Percentiles rank a stretch among this genome's conserved stretches.
These are phyloP conservation scores for Tachypleus tridentatus DNA, from an alignment of 1,140 invertebrate species.

Conservation along the genomic window DNA sequence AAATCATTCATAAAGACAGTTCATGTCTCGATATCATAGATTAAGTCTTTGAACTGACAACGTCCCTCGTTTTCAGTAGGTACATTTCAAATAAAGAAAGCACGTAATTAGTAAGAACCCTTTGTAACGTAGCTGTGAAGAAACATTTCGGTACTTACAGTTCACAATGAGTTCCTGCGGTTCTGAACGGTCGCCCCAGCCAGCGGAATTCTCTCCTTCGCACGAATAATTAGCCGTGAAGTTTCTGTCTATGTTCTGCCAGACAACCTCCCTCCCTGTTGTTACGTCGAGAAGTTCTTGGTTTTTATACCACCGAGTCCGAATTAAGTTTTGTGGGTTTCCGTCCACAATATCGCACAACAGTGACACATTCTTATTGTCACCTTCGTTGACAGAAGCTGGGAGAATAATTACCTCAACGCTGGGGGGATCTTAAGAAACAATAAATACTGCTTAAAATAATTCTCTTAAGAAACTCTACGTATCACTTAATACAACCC, in stretches of 20 bases:
- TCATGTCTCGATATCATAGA: too few species aligned
- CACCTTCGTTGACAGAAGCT: constrained; percentile 23
- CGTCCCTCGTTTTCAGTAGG: too few species aligned
- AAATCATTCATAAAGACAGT: too few species aligned
- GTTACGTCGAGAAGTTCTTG: constrained; percentile 68
- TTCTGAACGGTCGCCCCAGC: constrained; percentile 62
- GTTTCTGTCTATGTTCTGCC: constrained; percentile 53
- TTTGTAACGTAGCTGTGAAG: too few species aligned
- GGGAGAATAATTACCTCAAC: too few species aligned
- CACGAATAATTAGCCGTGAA: constrained; percentile 90
- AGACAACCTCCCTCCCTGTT: constrained; percentile 53
- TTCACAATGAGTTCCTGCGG: constrained; percentile 59
- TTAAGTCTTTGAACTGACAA: too few species aligned
- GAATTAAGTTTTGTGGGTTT: constrained; percentile 37
- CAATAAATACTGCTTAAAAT: too few species aligned
- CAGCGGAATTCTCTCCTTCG: constrained; percentile 71
- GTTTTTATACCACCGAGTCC: constrained; percentile 62
- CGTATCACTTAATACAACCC: too few species aligned
- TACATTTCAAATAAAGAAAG: too few species aligned
- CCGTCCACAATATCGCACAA: constrained; percentile 57
- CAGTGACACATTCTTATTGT: constrained; percentile 42
- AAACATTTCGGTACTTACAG: constrained; percentile 43
- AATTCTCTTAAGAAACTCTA: too few species aligned
- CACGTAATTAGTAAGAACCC: too few species aligned
- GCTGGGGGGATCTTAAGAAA: too few species aligned